Evolutionary conservation across 2,113 vertebrate species (phyloP).

Genomic region (Microtus oregoni): DNA sequence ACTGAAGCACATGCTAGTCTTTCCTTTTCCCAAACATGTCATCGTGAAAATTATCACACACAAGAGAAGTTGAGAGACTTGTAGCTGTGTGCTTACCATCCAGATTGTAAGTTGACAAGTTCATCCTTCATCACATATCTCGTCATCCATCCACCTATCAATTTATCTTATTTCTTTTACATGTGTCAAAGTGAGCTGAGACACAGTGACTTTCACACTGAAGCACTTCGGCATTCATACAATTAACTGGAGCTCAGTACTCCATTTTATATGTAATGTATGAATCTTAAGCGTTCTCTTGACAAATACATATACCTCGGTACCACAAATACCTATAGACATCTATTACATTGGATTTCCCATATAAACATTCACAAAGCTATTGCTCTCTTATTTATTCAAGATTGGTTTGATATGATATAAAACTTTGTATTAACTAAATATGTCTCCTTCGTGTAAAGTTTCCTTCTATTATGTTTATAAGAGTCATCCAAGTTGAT

Average conservation of each 20-base stretch:
- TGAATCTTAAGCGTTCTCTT: constrained; percentile 7
- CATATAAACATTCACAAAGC: too few species aligned
- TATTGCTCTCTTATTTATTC: too few species aligned
- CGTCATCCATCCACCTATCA: not conserved
- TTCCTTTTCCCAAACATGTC: constrained; percentile 29
- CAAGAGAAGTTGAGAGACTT: constrained; percentile 42
- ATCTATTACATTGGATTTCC: too few species aligned
- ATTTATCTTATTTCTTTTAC: constrained; percentile 25
- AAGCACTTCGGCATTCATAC: not conserved
- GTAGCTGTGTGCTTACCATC: not conserved
- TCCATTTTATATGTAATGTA: constrained; percentile 24
- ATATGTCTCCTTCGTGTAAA: too few species aligned
- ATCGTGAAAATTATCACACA: constrained; percentile 16
- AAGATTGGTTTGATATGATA: too few species aligned
- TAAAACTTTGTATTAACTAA: too few species aligned
- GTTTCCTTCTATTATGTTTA: too few species aligned
- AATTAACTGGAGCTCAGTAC: constrained; percentile 23
- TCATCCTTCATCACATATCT: not conserved
- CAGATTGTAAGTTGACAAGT: not conserved
- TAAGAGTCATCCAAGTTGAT: too few species aligned
- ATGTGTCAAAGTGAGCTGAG: constrained; percentile 38
- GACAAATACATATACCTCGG: too few species aligned
- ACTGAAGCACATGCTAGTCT: not conserved
- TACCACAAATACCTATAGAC: too few species aligned
- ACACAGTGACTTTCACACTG: not conserved